These are phyloP conservation scores for Zonitis immaculata DNA, from an alignment of 2,888 invertebrate genomes.

Conservation along the genomic window DNA sequence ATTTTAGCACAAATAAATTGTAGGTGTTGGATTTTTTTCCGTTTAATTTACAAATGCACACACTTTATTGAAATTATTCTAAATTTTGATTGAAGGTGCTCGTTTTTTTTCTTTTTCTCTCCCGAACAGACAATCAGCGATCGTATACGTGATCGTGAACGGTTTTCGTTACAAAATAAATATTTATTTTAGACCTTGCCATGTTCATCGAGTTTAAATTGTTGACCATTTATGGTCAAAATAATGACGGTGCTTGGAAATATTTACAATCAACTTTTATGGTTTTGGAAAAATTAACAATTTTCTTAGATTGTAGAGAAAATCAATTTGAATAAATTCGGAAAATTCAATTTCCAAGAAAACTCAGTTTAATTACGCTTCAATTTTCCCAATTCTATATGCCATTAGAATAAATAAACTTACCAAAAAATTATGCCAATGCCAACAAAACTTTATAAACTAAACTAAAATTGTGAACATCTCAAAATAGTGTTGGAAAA, in stretches of 20 bases:
- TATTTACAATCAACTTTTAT: too few species aligned
- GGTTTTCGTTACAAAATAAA: neutral
- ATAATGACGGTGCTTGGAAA: neutral
- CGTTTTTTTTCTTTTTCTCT: too few species aligned
- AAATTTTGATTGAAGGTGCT: too few species aligned
- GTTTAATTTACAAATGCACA: too few species aligned
- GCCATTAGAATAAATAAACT: slow-evolving; percentile 28
- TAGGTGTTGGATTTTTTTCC: too few species aligned
- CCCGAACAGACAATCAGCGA: too few species aligned
- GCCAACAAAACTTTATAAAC: slow-evolving; percentile 36
- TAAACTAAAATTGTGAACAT: slow-evolving; percentile 27
- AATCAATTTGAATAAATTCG: neutral
- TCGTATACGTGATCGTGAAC: neutral
- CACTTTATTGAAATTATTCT: too few species aligned
- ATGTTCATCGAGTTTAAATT: neutral
- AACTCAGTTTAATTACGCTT: neutral
- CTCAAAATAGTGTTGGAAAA: slow-evolving; percentile 30
- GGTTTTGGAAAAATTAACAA: too few species aligned
- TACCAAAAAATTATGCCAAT: slow-evolving; percentile 41
- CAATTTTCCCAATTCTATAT: neutral
- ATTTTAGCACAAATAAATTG: slow-evolving; percentile 1
- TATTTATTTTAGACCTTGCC: slow-evolving; percentile 1
- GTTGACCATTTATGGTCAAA: neutral
- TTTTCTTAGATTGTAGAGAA: too few species aligned
- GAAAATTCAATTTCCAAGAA: neutral